Base-by-base conservation (phyloP, 1,140 invertebrate genomes). In the Ephestia elutella region DNA sequence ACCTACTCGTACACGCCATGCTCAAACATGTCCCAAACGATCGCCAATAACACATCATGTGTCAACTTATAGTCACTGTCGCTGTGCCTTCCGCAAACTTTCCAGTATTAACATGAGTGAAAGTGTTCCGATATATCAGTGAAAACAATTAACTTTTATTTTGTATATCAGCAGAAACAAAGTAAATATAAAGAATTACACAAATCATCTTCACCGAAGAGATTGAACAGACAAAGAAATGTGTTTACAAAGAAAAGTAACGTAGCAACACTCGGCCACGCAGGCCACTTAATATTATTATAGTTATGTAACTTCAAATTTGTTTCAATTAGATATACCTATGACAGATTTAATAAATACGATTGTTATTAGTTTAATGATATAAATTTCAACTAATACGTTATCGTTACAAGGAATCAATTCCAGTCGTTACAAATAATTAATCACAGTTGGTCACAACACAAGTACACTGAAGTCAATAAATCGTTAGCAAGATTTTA, bases 201-300 rank as follows among this genome's bases (percentile, higher is more conserved):
- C 20, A 50, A 50, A 5, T 25, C 49, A 50, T 50, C 18, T 21
- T 13, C 5, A 50, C n/a, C 2, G 21, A 55, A 44, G 25, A 62
- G 63, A 64, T 59, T 65, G 48, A 61, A 63, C 62, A 68, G 69
- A 80, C 71, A 79, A 80, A 78, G 69, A 65, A 74, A 70, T 73
- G 65, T 82, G 80, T 84, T 83, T 79, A 82, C 80, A 74, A 80
- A 70, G 62, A 79, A 83, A 85, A 76, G 82, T 84, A 79, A 66
- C 82, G 54, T 86, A 83, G 80, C 82, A 83, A 86, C 80, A 66
- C 28, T 17, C 48, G 5, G 38, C 13, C n/a, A 44, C 5, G 2
- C 38, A 15, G 38, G 38, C 5, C 15, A 15, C 30, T 54, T 49
- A 21, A 25, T 53, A 48, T 60, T 60, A 60, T 60, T 60, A 56